Conservation (phyloP, 2,888 invertebrate species). For the Neoaliturus tenellus region DNA sequence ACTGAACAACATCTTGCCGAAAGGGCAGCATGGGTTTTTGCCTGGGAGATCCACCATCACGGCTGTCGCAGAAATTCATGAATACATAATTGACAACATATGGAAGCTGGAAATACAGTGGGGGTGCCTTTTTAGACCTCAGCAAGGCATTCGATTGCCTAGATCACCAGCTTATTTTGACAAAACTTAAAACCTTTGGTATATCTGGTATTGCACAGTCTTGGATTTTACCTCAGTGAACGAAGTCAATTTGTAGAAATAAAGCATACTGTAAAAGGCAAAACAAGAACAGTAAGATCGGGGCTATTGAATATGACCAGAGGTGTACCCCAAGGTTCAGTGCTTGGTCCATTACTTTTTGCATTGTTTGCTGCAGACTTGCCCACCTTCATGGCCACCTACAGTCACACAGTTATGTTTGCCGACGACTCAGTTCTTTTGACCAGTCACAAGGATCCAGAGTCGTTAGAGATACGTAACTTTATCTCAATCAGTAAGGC, state of each 20-base stretch:
- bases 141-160: conserved; percentile 9
- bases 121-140: neutral
- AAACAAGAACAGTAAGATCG: neutral
- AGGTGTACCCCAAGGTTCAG: conserved; percentile 34
- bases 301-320: neutral
- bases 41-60: neutral
- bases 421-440: conserved; percentile 17
- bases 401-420: conserved; percentile 1
- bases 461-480: neutral
- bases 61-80: neutral
- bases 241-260: conserved; percentile 3
- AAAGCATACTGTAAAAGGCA: neutral
- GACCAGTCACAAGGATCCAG: neutral
- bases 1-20: neutral
- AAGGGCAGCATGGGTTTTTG: conserved; percentile 13
- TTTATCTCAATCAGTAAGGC: conserved; percentile 3
- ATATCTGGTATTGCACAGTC: neutral
- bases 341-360: neutral
- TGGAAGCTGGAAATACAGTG: conserved; percentile 12
- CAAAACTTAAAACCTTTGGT: neutral
- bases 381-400: neutral
- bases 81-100: neutral
- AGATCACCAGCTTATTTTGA: neutral
- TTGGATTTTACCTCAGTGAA: conserved; percentile 5
- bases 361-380: neutral